These are phyloP conservation scores for Centroberyx gerrardi DNA, from an alignment of 2,797 vertebrate species.

Conservation along the genomic window DNA sequence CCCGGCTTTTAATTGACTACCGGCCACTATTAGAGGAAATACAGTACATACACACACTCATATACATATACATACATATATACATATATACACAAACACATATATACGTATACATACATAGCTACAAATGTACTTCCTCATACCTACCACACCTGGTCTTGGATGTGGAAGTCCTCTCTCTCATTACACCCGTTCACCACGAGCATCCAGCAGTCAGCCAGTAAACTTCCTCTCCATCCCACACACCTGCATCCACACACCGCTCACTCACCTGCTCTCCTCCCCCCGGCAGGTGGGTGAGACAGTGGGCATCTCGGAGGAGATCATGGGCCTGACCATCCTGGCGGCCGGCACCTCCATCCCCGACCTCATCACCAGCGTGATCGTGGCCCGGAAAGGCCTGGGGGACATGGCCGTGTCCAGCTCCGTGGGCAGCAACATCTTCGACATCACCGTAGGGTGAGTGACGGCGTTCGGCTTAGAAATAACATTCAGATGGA, in stretches of 20 bases:
- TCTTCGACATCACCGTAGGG: conserved; percentile 93
- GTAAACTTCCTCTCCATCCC: no score
- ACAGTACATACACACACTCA: no score
- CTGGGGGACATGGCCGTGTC: conserved; percentile 97
- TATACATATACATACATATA: not conserved
- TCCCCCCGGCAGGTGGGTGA: conserved; percentile 89
- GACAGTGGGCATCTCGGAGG: conserved; percentile 95
- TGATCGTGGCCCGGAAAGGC: conserved; percentile 95
- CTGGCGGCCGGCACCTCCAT: conserved; percentile 96
- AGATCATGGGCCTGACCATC: conserved; percentile 96
- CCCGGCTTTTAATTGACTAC: no score
- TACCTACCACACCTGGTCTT: no score
- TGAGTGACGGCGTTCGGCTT: conserved; percentile 34
- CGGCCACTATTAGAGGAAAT: no score
- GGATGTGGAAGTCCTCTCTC: no score
- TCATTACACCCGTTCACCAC: no score
- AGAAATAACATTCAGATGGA: not conserved
- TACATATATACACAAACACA: not conserved
- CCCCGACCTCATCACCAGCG: conserved; percentile 96
- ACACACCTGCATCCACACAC: no score
- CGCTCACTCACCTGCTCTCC: not conserved
- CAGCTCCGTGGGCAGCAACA: conserved; percentile 96
- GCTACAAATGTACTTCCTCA: no score
- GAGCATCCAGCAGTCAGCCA: no score
- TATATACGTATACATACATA: no score